Evolutionary conservation across 2,888 invertebrate species (phyloP).

Genomic region (Eurytoma californica): DNA sequence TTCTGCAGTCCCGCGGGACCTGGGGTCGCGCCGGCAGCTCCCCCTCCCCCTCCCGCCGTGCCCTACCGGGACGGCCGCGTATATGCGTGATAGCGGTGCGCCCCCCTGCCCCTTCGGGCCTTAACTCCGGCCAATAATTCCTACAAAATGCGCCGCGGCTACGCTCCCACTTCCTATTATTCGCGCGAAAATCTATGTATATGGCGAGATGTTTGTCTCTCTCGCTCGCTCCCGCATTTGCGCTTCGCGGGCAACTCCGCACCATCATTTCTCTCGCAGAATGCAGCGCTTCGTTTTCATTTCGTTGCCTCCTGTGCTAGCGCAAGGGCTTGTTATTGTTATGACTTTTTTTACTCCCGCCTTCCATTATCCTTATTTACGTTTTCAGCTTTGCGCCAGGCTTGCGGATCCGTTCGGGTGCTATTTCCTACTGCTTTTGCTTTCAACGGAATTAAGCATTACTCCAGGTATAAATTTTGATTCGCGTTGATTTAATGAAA

Average conservation of each 20-base stretch:
- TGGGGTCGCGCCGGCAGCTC: slow-evolving; percentile 55
- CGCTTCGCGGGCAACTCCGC: slow-evolving; percentile 16
- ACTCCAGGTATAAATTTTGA: background rate
- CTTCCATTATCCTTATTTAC: slow-evolving; percentile 47
- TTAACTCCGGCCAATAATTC: slow-evolving; percentile 64
- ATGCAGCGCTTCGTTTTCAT: slow-evolving; percentile 44
- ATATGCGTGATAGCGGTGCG: background rate
- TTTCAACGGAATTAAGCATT: slow-evolving; percentile 34
- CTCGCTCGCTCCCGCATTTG: slow-evolving; percentile 36
- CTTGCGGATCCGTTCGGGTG: slow-evolving; percentile 18
- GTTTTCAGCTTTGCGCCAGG: slow-evolving; percentile 19
- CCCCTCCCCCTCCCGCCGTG: slow-evolving; percentile 42
- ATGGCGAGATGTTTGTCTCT: background rate
- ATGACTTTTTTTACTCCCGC: slow-evolving; percentile 16
- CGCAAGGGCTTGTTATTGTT: slow-evolving; percentile 35
- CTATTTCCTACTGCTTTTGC: background rate
- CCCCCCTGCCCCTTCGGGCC: slow-evolving; percentile 48
- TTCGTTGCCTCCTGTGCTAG: background rate
- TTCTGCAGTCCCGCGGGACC: slow-evolving; percentile 67
- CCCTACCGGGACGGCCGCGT: background rate
- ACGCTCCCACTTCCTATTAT: background rate
- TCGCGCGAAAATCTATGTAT: too few species aligned
- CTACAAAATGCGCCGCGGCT: slow-evolving; percentile 61
- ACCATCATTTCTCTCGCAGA: slow-evolving; percentile 29
- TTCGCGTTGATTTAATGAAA: too few species aligned